Conservation (phyloP, 2,888 invertebrate species). For the Idaea dimidiata region DNA sequence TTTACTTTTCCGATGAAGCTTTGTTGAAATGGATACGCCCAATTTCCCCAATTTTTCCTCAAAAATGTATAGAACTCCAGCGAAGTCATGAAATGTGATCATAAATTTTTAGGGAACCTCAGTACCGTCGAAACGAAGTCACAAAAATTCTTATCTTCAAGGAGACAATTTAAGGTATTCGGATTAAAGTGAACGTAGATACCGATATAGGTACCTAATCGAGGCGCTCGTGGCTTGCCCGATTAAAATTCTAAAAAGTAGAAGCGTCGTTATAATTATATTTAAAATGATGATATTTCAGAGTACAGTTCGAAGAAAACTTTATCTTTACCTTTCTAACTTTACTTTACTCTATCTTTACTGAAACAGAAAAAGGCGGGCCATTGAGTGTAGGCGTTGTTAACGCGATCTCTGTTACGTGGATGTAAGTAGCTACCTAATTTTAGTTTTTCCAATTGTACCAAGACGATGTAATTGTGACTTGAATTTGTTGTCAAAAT, state of each 20-base stretch:
- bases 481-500: too few relatives aligned
- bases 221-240: background rate
- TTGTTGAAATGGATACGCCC: constrained; percentile 35
- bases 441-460: too few relatives aligned
- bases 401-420: too few relatives aligned
- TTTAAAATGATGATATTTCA: too few relatives aligned
- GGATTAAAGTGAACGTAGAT: constrained; percentile 32
- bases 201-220: constrained; percentile 29
- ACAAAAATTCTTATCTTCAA: constrained; percentile 63
- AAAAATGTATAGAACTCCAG: constrained; percentile 48
- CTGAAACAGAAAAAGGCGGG: too few relatives aligned
- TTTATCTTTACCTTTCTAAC: too few relatives aligned
- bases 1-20: constrained; percentile 25
- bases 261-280: constrained; percentile 5
- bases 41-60: constrained; percentile 40
- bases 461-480: too few relatives aligned
- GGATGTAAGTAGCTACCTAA: too few relatives aligned
- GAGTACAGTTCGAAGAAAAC: too few relatives aligned
- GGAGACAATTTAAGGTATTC: constrained; percentile 58
- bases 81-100: constrained; percentile 56
- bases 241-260: background rate
- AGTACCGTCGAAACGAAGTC: constrained; percentile 50
- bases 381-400: too few relatives aligned
- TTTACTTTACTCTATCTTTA: too few relatives aligned
- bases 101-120: constrained; percentile 57